Percentiles rank a stretch among this genome's conserved stretches.
phyloP scores from a whole-genome alignment of 2,888 invertebrate genomes.

The Cheilosia soror region DNA sequence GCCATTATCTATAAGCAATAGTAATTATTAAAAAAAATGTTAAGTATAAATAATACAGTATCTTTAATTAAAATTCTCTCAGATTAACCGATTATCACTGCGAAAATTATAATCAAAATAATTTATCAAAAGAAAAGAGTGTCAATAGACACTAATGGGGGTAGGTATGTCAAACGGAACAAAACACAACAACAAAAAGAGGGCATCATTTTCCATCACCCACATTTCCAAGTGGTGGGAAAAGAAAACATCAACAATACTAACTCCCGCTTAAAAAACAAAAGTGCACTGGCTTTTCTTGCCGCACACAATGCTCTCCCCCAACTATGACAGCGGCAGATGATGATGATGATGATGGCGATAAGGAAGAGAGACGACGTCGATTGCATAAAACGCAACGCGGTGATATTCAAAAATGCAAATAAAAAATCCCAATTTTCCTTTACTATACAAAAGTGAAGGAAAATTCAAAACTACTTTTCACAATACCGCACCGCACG shows the following conservation, averaged over 20 bases:
- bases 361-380: slow-evolving; percentile 49
- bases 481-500: slow-evolving; percentile 14
- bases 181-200: slow-evolving; percentile 42
- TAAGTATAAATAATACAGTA: no score
- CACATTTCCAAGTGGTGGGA: slow-evolving; percentile 39
- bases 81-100: slow-evolving; percentile 19
- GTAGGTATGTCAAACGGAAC: slow-evolving; percentile 8
- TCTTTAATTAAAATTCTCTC: slow-evolving; percentile 29
- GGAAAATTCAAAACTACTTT: slow-evolving; percentile 64
- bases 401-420: slow-evolving; percentile 39
- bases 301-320: slow-evolving; percentile 36
- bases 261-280: slow-evolving; percentile 62
- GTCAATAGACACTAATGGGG: slow-evolving; percentile 26
- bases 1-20: no score
- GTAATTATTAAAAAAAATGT: neutral
- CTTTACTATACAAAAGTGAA: slow-evolving; percentile 56
- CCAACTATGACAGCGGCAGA: slow-evolving; percentile 5
- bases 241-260: slow-evolving; percentile 68
- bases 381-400: slow-evolving; percentile 70
- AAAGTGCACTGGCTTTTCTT: slow-evolving; percentile 46
- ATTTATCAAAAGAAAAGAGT: slow-evolving; percentile 30
- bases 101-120: slow-evolving; percentile 47
- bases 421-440: slow-evolving; percentile 57
- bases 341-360: slow-evolving; percentile 13
- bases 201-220: slow-evolving; percentile 37